These are phyloP conservation scores for Anthoscopus minutus DNA, from an alignment of 2,113 vertebrate species.

Conservation along the genomic window DNA sequence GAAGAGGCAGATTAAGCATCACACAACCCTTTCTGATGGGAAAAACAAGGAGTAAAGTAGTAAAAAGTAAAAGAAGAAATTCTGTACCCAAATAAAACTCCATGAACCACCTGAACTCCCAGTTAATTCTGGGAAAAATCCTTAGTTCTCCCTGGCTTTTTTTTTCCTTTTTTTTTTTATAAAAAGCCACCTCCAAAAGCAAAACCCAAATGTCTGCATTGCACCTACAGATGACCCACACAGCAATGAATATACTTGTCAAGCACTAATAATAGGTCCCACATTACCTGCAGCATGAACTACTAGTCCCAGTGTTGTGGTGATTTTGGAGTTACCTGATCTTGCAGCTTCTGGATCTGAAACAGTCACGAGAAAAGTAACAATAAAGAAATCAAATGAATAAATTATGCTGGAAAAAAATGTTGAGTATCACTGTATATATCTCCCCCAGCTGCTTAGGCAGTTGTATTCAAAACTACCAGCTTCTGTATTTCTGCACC, in stretches of 20 bases:
- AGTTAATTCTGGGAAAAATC: not conserved
- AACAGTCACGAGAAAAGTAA: slow-evolving; percentile 9
- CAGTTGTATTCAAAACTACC: not conserved
- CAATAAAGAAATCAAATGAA: not conserved
- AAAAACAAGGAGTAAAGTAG: not conserved
- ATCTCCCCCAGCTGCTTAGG: not conserved
- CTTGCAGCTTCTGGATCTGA: slow-evolving; percentile 91
- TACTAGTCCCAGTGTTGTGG: slow-evolving; percentile 92
- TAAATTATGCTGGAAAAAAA: not conserved
- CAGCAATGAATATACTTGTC: not conserved
- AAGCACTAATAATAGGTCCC: not conserved
- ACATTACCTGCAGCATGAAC: slow-evolving; percentile 92
- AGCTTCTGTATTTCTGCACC: not conserved
- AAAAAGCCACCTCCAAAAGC: not conserved
- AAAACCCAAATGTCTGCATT: not conserved
- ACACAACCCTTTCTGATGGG: not conserved
- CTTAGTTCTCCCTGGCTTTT: not conserved
- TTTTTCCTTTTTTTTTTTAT: not conserved
- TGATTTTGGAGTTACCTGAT: slow-evolving; percentile 88
- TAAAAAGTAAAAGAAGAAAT: not conserved
- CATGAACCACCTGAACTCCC: not conserved
- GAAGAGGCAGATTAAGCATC: not conserved
- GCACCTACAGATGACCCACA: not conserved
- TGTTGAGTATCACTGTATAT: not conserved
- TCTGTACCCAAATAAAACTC: not conserved